These are phyloP conservation scores for Athetis lepigone DNA, from an alignment of 2,888 invertebrate genomes.

Conservation along the genomic window DNA sequence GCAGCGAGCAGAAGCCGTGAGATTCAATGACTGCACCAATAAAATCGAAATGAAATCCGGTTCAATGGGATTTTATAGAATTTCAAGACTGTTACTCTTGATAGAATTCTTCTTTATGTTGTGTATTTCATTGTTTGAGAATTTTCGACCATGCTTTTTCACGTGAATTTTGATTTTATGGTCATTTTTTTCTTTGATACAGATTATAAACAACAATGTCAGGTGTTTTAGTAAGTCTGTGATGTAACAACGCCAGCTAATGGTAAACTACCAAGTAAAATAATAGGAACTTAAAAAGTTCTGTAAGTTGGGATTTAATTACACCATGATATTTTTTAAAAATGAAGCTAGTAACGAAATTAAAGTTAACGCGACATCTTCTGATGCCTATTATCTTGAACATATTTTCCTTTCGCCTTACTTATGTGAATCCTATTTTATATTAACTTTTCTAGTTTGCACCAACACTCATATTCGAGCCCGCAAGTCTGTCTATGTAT, in stretches of 20 bases:
- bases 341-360: too few species aligned
- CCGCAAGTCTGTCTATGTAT: too few species aligned
- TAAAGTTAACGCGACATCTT: too few species aligned
- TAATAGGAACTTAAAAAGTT: too few species aligned
- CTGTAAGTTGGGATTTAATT: too few species aligned
- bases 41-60: slow-evolving; percentile 63
- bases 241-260: neutral
- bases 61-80: slow-evolving; percentile 62
- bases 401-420: too few species aligned
- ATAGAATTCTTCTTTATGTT: slow-evolving; percentile 58
- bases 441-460: too few species aligned
- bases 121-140: slow-evolving; percentile 48
- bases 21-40: slow-evolving; percentile 62
- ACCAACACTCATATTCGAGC: too few species aligned
- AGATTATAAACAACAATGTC: neutral
- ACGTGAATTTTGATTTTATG: slow-evolving; percentile 1
- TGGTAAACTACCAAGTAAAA: too few species aligned
- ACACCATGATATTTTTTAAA: too few species aligned
- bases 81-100: slow-evolving; percentile 60
- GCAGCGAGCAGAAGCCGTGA: slow-evolving; percentile 46
- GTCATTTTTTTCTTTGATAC: neutral
- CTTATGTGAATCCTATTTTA: too few species aligned
- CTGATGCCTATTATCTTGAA: too few species aligned
- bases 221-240: neutral
- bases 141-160: slow-evolving; percentile 19